Base-by-base conservation (phyloP, 2,113 vertebrate species). In the Atrichornis clamosus region DNA sequence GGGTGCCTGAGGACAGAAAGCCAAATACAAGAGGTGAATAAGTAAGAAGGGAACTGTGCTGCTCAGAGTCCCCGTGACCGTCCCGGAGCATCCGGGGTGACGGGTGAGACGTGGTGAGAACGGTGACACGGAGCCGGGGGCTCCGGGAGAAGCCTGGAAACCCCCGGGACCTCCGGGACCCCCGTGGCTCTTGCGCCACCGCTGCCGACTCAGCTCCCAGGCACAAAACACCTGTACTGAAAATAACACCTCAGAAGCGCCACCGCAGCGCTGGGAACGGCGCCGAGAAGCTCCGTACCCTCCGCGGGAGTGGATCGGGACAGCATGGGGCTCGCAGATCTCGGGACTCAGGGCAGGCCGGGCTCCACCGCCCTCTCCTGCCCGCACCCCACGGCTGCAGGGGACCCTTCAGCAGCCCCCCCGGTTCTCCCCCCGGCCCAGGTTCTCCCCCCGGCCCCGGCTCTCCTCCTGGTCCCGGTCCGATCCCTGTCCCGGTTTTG, bases 1-100 rank as follows among this genome's bases (percentile, higher is more conserved):
- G 3, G 99, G 99, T 0, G 98, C 98, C 99, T 99, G 85, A 17
- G 49, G 33, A 52, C 76, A 67, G 53, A 63, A 26, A 93, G 44
- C 5, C 52, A 35, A n/a, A 9, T 11, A 4, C 30, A 11, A 26
- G 27, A 49, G 47, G 4, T 4, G 23, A 58, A 11, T 0, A 8
- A 22, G 8, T 13, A 3, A 9, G 35, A 28, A 55, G 37, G 56
- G 26, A 16, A 6, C 33, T 1, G 23, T 0, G n/a, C 73, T 2
- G n/a, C 64, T 12, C 47, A 2, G 21, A 4, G n/a, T 7, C 22
- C 17, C 27, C 2, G 4, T 33, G 11, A 28, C 5, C 2, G 39
- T 24, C 41, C 53, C 37, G 47, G 32, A 37, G 60, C 55, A 3
- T 7, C 46, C 13, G 73, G 0, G 37, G 62, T 7, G 63, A 21